Evolutionary conservation across 2,888 invertebrate genomes (phyloP).

Genomic region (Bembecia ichneumoniformis): DNA sequence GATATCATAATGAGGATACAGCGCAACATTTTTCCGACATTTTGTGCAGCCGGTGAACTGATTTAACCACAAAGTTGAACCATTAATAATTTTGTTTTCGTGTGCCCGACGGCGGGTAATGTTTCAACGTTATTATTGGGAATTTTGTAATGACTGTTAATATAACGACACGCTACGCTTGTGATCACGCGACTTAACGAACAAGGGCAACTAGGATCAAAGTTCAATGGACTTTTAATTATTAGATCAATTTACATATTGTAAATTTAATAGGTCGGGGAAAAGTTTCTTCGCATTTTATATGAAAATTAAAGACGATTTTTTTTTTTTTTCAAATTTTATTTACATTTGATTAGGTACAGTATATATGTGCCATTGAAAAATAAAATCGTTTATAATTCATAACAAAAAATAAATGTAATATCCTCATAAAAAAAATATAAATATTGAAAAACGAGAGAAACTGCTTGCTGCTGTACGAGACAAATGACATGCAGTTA

Average conservation of each 20-base stretch:
- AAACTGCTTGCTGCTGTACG: background rate
- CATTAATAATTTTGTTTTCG: constrained; percentile 65
- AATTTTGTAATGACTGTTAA: constrained; percentile 67
- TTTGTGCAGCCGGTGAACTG: constrained; percentile 51
- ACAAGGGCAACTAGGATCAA: constrained; percentile 23
- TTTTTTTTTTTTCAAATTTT: no score
- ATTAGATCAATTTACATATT: no score
- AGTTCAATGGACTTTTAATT: constrained; percentile 34
- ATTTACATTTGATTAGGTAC: no score
- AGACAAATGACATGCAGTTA: background rate
- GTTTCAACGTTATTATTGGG: constrained; percentile 61
- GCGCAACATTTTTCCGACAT: constrained; percentile 40
- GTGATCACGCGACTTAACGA: constrained; percentile 42
- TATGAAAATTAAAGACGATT: no score
- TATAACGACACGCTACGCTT: constrained; percentile 51
- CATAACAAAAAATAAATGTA: no score
- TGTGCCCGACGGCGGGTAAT: constrained; percentile 53
- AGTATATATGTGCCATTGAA: no score
- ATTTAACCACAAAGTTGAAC: constrained; percentile 53
- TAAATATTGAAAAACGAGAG: background rate
- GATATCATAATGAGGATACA: constrained; percentile 30
- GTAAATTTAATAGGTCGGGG: no score
- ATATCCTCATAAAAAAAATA: no score
- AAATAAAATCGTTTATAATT: no score
- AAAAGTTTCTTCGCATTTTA: no score